Percentiles rank a stretch among this genome's conserved stretches.
Evolutionary conservation across 2,113 vertebrate genomes (phyloP).

Genomic region (Varanus komodoensis): DNA sequence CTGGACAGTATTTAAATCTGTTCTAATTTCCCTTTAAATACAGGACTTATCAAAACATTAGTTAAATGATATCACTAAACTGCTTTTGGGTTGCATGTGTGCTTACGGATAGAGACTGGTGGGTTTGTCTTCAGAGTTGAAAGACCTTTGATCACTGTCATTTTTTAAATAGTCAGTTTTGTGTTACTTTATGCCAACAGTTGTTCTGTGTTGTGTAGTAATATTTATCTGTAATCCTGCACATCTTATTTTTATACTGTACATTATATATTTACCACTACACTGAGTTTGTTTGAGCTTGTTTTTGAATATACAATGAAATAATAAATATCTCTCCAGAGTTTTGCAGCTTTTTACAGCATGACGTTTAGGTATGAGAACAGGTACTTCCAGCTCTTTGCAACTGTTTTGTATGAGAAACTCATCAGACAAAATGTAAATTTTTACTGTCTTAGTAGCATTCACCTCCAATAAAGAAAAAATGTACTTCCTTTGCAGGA

Average conservation of each 20-base stretch:
- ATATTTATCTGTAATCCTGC: constrained; percentile 63
- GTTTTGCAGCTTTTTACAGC: constrained; percentile 37
- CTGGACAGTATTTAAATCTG: neutral
- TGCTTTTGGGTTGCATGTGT: neutral
- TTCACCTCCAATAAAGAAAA: neutral
- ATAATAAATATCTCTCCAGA: constrained; percentile 57
- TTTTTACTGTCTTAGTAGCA: neutral
- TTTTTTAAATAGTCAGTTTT: constrained; percentile 41
- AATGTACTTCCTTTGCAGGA: neutral
- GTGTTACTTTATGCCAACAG: constrained; percentile 36
- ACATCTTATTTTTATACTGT: constrained; percentile 66
- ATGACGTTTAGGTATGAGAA: constrained; percentile 31
- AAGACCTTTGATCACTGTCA: constrained; percentile 28
- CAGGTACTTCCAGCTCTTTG: neutral
- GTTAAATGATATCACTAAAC: rapidly evolving
- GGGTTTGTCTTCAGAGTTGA: constrained; percentile 22
- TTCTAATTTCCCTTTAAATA: neutral
- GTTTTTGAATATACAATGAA: constrained; percentile 19
- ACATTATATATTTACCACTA: constrained; percentile 68
- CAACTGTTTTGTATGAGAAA: neutral
- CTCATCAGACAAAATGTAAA: neutral
- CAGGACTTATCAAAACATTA: constrained; percentile 33
- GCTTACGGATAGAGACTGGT: no score
- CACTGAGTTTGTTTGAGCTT: constrained; percentile 39
- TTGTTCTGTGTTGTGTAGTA: constrained; percentile 32